A percentile compares a stretch with the other conserved stretches of the same genome.
phyloP scores from a whole-genome alignment of 2,888 invertebrate genomes.

The Apeira syringaria region DNA sequence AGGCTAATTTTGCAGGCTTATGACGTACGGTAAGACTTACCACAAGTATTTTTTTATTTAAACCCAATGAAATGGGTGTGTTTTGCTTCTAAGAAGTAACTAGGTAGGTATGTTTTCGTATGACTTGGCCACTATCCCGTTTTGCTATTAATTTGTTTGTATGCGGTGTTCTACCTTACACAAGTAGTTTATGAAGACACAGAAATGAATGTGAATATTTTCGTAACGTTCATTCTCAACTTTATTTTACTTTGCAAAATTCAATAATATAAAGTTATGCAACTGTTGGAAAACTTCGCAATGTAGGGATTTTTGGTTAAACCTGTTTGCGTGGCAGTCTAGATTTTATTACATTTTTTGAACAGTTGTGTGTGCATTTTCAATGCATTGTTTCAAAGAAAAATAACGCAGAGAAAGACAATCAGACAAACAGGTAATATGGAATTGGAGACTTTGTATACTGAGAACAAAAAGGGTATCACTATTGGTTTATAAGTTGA shows the following conservation, averaged over 20 bases:
- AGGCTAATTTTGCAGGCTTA: too few relatives aligned
- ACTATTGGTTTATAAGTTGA: slow-evolving; percentile 14
- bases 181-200: slow-evolving; percentile 12
- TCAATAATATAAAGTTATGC: slow-evolving; percentile 17
- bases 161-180: too few relatives aligned
- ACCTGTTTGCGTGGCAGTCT: slow-evolving; percentile 27
- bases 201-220: slow-evolving; percentile 12
- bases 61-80: too few relatives aligned
- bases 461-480: slow-evolving; percentile 30
- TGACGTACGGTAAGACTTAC: too few relatives aligned
- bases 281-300: slow-evolving; percentile 12
- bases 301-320: slow-evolving; percentile 11
- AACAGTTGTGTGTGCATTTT: slow-evolving; percentile 31
- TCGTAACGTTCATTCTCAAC: slow-evolving; percentile 13
- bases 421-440: slow-evolving; percentile 16
- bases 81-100: too few relatives aligned
- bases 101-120: too few relatives aligned
- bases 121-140: too few relatives aligned
- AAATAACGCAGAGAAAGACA: slow-evolving; percentile 18
- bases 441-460: slow-evolving; percentile 22
- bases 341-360: slow-evolving; percentile 42
- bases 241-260: slow-evolving; percentile 16
- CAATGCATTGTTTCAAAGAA: slow-evolving; percentile 28
- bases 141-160: too few relatives aligned
- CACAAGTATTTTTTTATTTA: too few relatives aligned